Evolutionary conservation across 2,888 invertebrate species (phyloP).

Genomic region (Aquatica leii): DNA sequence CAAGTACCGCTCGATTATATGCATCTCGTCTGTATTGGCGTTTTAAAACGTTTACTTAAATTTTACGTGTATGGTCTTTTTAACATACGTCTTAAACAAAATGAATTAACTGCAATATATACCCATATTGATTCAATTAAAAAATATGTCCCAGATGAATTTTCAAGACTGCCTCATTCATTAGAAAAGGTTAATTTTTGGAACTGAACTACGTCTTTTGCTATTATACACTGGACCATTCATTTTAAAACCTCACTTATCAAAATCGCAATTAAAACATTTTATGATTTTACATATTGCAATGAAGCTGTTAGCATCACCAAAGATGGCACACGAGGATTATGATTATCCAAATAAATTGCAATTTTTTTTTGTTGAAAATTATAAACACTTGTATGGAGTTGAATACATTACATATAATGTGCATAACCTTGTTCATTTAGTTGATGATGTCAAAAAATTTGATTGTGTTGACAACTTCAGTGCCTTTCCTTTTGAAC

Average conservation of each 20-base stretch:
- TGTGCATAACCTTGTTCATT: not conserved
- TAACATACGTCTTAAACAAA: too few relatives aligned
- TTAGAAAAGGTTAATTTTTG: not conserved
- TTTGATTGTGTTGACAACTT: not conserved
- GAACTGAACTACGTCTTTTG: not conserved
- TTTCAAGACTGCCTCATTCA: not conserved
- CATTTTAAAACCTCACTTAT: not conserved
- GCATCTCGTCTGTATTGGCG: slow-evolving; percentile 42
- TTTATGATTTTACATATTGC: not conserved
- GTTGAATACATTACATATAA: not conserved
- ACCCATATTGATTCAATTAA: not conserved
- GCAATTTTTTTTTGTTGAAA: not conserved
- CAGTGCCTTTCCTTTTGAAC: not conserved
- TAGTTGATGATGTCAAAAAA: not conserved
- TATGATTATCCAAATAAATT: not conserved
- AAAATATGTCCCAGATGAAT: not conserved
- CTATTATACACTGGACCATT: not conserved
- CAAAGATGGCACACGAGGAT: not conserved
- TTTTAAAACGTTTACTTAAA: too few relatives aligned
- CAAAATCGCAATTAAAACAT: not conserved
- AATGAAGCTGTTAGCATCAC: not conserved
- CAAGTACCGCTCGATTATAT: slow-evolving; percentile 41
- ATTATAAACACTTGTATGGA: not conserved
- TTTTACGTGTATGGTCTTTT: too few relatives aligned
- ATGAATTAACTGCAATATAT: too few relatives aligned